Conservation (phyloP, 2,888 invertebrate genomes). For the Coenonympha arcania region DNA sequence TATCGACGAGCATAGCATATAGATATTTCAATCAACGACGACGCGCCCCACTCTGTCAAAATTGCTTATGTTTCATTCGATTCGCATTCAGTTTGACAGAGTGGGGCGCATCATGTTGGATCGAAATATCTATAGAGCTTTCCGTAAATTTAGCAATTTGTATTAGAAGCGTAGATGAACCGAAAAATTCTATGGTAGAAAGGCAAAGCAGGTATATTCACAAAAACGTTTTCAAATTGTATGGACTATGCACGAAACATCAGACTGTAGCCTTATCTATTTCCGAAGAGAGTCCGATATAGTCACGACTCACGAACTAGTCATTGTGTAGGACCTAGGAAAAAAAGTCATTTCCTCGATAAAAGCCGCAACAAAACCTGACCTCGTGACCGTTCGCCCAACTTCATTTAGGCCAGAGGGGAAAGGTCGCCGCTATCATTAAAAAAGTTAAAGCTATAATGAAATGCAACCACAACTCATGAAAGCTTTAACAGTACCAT, state of each 20-base stretch:
- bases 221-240: not conserved
- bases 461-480: not conserved
- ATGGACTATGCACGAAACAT: not conserved
- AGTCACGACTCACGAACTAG: conserved; percentile 4
- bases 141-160: too few relatives aligned
- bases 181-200: too few relatives aligned
- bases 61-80: too few relatives aligned
- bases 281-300: not conserved
- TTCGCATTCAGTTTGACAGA: too few relatives aligned
- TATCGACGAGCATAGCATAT: too few relatives aligned
- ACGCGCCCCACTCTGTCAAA: too few relatives aligned
- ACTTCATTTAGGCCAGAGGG: not conserved
- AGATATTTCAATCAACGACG: too few relatives aligned
- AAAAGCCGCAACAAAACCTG: not conserved
- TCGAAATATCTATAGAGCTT: too few relatives aligned
- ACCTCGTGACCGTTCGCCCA: not conserved
- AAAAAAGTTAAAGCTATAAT: not conserved
- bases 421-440: not conserved
- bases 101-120: too few relatives aligned
- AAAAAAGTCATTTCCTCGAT: not conserved
- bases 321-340: conserved; percentile 1
- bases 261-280: not conserved
- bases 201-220: too few relatives aligned
- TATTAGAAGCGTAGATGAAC: too few relatives aligned
- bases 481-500: too few relatives aligned